A percentile compares a stretch with the other conserved stretches of the same genome.
These are phyloP conservation scores for Polietes domitor DNA, from an alignment of 2,888 invertebrate genomes.

Conservation along the genomic window DNA sequence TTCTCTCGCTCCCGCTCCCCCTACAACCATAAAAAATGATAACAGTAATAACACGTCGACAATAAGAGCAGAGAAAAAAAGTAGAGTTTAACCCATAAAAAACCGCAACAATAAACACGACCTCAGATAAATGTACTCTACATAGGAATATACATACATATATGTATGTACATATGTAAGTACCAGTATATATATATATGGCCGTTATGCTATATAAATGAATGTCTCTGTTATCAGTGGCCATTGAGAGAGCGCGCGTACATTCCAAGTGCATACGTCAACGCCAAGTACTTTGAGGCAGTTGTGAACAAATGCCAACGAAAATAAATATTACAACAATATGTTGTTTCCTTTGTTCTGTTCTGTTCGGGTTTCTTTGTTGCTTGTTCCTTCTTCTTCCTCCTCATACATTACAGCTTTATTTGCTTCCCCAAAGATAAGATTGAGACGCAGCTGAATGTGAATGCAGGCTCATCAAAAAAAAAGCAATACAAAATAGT, in stretches of 20 bases:
- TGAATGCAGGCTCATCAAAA: not conserved
- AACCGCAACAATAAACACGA: slow-evolving; percentile 24
- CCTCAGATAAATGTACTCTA: not conserved
- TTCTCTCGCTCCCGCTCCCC: too few species aligned
- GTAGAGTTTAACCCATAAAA: slow-evolving; percentile 39
- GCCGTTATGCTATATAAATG: not conserved
- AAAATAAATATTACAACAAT: slow-evolving; percentile 9
- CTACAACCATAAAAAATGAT: too few species aligned
- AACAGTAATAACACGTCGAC: slow-evolving; percentile 44
- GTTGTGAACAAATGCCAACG: not conserved
- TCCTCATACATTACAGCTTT: not conserved
- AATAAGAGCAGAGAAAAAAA: too few species aligned
- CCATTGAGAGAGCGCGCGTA: not conserved
- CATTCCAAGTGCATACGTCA: not conserved
- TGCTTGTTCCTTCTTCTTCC: not conserved
- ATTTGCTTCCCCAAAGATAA: not conserved
- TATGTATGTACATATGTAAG: not conserved
- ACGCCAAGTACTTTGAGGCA: not conserved
- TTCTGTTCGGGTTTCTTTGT: not conserved
- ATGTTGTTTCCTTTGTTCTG: not conserved
- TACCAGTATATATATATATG: not conserved
- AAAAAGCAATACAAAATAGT: not conserved
- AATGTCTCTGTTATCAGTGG: slow-evolving; percentile 7
- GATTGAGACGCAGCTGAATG: not conserved
- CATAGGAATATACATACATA: too few species aligned